These are phyloP conservation scores for Scaptomyza reducta DNA, from an alignment of 2,888 invertebrate species.

Conservation along the genomic window DNA sequence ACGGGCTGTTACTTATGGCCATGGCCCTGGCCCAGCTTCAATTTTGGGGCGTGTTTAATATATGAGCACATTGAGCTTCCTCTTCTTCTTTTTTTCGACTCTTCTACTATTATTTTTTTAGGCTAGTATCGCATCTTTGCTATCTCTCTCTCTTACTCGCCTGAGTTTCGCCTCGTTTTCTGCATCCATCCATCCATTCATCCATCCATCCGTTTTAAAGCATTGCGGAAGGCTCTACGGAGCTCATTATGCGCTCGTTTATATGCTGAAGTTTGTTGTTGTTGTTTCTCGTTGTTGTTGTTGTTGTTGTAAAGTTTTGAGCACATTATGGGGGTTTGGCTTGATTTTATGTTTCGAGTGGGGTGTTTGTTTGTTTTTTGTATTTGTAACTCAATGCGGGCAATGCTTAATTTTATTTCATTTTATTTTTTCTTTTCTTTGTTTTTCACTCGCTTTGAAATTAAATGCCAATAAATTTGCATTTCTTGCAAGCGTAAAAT, in stretches of 20 bases:
- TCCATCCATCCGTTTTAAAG: slow-evolving; percentile 26
- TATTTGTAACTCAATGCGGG: slow-evolving; percentile 59
- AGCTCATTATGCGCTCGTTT: slow-evolving; percentile 81
- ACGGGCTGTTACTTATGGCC: slow-evolving; percentile 59
- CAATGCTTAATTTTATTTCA: slow-evolving; percentile 13
- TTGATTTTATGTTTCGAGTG: slow-evolving; percentile 13
- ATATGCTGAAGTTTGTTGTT: slow-evolving; percentile 69
- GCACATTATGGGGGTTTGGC: slow-evolving; percentile 70
- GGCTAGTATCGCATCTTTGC: background rate
- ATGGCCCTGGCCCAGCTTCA: slow-evolving; percentile 13
- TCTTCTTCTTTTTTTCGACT: no score
- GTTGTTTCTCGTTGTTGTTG: slow-evolving; percentile 13
- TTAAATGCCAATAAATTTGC: slow-evolving; percentile 79
- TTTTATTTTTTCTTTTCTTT: slow-evolving; percentile 12
- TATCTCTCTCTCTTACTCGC: slow-evolving; percentile 1
- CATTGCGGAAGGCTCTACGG: slow-evolving; percentile 62
- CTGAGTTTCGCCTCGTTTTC: background rate
- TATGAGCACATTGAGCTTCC: slow-evolving; percentile 44
- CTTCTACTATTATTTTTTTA: no score
- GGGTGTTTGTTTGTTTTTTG: slow-evolving; percentile 18
- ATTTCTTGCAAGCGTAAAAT: slow-evolving; percentile 55
- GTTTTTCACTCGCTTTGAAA: slow-evolving; percentile 49
- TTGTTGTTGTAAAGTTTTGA: slow-evolving; percentile 46
- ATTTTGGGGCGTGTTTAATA: slow-evolving; percentile 70
- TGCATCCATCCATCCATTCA: slow-evolving; percentile 17